Conservation (phyloP, 2,888 invertebrate genomes). For the Thymelicus lineola region DNA sequence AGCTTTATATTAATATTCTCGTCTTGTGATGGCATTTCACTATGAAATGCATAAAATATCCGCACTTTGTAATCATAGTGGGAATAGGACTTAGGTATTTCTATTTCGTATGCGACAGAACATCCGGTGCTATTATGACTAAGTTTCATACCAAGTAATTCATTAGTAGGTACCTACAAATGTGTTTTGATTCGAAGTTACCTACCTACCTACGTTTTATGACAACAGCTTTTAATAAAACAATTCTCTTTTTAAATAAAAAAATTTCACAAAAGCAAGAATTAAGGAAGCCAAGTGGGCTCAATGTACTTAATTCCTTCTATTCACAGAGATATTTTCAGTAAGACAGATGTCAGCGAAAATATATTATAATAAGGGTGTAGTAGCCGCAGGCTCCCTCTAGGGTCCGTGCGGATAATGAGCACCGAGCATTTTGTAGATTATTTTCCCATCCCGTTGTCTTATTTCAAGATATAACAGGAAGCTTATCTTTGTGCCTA, state of each 20-base stretch:
- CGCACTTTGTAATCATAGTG: neutral
- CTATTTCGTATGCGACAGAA: neutral
- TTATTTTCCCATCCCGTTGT: conserved; percentile 22
- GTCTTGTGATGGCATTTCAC: neutral
- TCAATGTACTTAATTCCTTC: conserved; percentile 27
- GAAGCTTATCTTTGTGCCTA: conserved; percentile 18
- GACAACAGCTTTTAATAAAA: neutral
- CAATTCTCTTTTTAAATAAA: neutral
- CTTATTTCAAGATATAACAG: conserved; percentile 29
- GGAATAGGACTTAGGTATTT: neutral
- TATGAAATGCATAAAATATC: neutral
- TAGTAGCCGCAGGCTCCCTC: conserved; percentile 46
- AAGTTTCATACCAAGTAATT: neutral
- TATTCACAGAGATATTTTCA: conserved; percentile 36
- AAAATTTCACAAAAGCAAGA: neutral
- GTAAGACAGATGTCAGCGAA: conserved; percentile 55
- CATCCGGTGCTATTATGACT: neutral
- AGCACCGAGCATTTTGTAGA: conserved; percentile 25
- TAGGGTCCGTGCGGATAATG: conserved; percentile 41
- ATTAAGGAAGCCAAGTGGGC: neutral
- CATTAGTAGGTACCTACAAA: no score
- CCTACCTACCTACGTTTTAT: neutral
- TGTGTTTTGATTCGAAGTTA: neutral
- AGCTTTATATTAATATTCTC: conserved; percentile 12
- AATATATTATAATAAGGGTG: conserved; percentile 69